phyloP scores from a whole-genome alignment of 2,888 invertebrate species.

The Brachynemurus nebulosus region DNA sequence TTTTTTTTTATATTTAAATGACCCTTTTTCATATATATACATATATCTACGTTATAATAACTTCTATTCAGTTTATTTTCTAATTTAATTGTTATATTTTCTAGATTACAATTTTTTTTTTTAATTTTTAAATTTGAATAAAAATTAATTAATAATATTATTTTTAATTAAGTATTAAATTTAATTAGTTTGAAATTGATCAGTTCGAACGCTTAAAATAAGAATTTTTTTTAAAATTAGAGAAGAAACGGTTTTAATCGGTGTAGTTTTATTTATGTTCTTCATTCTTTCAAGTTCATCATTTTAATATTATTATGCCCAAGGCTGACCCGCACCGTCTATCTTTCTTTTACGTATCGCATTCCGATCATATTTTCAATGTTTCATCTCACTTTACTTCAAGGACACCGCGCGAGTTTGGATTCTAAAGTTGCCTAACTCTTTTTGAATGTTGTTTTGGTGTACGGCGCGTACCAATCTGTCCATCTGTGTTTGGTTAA shows the following conservation, averaged over 20 bases:
- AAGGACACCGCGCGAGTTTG: conserved; percentile 2
- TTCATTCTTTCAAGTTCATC: conserved; percentile 1
- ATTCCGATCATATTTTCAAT: not conserved
- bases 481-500: not conserved
- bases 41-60: no score
- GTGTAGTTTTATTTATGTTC: no score
- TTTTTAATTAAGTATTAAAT: no score
- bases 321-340: conserved; percentile 1
- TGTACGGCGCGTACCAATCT: not conserved
- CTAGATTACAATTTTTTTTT: no score
- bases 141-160: no score
- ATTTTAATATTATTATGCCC: not conserved
- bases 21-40: conserved; percentile 1
- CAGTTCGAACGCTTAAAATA: no score
- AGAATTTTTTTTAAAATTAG: no score
- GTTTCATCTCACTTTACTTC: conserved; percentile 1
- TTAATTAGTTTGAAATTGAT: no score
- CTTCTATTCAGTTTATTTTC: no score
- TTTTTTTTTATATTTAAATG: conserved; percentile 1
- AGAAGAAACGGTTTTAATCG: no score
- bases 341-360: conserved; percentile 1
- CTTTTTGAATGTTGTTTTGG: not conserved
- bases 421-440: not conserved
- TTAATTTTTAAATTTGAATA: no score
- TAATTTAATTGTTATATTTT: no score